These are phyloP conservation scores for Loxodonta africana DNA, from an alignment of 2,113 vertebrate species.

Conservation along the genomic window DNA sequence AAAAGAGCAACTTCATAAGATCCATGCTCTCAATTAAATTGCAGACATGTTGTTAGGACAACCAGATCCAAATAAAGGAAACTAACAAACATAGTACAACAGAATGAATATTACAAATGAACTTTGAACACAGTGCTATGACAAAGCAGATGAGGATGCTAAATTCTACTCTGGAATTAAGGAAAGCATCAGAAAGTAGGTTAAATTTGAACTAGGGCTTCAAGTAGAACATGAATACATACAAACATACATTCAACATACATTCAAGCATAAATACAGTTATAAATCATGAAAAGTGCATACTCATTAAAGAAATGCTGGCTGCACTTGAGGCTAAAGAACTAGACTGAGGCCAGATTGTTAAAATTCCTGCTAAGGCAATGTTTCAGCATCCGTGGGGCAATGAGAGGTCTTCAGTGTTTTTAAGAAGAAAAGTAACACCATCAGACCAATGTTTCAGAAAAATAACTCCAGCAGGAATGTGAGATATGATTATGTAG, in stretches of 20 bases:
- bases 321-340: not conserved
- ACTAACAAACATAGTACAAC: not conserved
- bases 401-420: not conserved
- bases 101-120: conserved; percentile 35
- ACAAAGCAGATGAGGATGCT: not conserved
- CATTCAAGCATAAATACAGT: not conserved
- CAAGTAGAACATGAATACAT: not conserved
- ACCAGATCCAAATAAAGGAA: not conserved
- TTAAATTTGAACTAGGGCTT: not conserved
- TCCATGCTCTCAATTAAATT: not conserved
- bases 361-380: not conserved
- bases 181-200: not conserved
- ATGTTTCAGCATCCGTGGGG: not conserved
- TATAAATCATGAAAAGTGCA: not conserved
- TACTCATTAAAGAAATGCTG: conserved; percentile 12
- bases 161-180: not conserved
- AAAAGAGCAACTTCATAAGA: not conserved
- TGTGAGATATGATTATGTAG: not conserved
- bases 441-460: not conserved
- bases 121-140: not conserved
- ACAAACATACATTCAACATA: too few relatives aligned
- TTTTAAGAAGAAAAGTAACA: not conserved
- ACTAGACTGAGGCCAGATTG: not conserved
- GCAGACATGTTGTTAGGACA: not conserved
- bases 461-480: conserved; percentile 37